These are phyloP conservation scores for Acridotheres tristis DNA, from an alignment of 2,797 vertebrate species.

Conservation along the genomic window DNA sequence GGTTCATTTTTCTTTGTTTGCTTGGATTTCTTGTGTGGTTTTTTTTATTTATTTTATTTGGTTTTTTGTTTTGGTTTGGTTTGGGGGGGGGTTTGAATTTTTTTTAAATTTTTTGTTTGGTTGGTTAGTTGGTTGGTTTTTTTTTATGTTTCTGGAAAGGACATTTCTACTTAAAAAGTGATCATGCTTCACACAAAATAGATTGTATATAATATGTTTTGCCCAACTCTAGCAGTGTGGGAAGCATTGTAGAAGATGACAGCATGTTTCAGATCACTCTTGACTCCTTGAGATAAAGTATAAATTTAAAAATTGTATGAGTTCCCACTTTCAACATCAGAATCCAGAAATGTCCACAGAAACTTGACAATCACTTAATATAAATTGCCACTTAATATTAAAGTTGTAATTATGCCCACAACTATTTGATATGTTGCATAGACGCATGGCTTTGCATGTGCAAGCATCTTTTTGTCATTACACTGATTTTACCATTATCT, in stretches of 20 bases:
- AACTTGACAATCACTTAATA: not conserved
- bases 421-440: not conserved
- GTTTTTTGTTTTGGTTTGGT: not conserved
- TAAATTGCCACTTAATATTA: not conserved
- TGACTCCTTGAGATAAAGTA: not conserved
- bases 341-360: not conserved
- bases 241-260: not conserved
- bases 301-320: not conserved
- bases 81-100: too few species aligned
- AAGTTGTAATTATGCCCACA: accelerated
- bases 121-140: not conserved
- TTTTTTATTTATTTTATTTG: too few species aligned
- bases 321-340: not conserved
- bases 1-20: too few species aligned
- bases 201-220: not conserved
- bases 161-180: not conserved
- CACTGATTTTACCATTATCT: not conserved
- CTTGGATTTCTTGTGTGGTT: not conserved
- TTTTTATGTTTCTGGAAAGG: not conserved
- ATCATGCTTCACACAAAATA: not conserved
- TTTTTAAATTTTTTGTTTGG: not conserved
- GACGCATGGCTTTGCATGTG: accelerated
- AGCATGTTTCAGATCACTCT: not conserved
- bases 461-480: not conserved
- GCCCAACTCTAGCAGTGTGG: not conserved